Percentiles rank a stretch among this genome's conserved stretches.
These are phyloP conservation scores for Holothuria scabra DNA, from an alignment of 53 echinoderm and acorn worm species.

Conservation along the genomic window DNA sequence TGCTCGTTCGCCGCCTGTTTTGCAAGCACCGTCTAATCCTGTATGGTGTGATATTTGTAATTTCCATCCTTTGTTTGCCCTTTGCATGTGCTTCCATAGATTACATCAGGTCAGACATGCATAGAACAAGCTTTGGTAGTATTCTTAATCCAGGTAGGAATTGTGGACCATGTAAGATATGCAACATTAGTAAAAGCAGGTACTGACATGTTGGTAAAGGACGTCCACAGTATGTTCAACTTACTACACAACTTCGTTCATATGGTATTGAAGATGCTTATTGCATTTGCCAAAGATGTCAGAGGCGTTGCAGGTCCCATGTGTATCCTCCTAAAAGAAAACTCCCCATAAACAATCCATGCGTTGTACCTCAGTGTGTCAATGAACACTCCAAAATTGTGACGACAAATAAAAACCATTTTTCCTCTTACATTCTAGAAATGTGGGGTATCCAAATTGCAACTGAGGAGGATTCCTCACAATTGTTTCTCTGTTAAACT, in stretches of 20 bases:
- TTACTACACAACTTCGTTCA: neutral
- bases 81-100: neutral
- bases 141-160: neutral
- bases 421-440: neutral
- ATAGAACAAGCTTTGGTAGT: neutral
- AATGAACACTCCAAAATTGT: neutral
- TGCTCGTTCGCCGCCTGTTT: too few relatives aligned
- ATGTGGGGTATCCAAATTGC: neutral
- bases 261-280: slow-evolving; percentile 2
- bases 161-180: slow-evolving; percentile 29
- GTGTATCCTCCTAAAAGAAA: neutral
- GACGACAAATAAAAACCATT: neutral
- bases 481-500: neutral
- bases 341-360: neutral
- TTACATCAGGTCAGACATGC: neutral
- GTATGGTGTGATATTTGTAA: too few relatives aligned
- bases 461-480: too few relatives aligned
- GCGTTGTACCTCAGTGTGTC: slow-evolving; percentile 1
- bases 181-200: neutral
- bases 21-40: too few relatives aligned
- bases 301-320: neutral
- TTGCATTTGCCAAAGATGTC: slow-evolving; percentile 24
- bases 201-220: slow-evolving; percentile 35
- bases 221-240: neutral
- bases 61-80: too few relatives aligned